Evolutionary conservation across 2,113 vertebrate species (phyloP).

Genomic region (Polypterus senegalus): DNA sequence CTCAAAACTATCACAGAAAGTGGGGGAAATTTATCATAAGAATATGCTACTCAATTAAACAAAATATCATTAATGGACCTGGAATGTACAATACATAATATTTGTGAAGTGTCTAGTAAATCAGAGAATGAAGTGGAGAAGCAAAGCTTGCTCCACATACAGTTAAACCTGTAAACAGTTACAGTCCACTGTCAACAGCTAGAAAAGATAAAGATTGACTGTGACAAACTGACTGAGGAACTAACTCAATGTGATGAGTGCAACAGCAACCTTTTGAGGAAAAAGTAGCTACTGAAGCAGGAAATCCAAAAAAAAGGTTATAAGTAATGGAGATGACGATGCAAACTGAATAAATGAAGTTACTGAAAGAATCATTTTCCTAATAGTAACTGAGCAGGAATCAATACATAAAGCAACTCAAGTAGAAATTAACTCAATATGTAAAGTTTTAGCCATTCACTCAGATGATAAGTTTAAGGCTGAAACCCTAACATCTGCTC

Average conservation of each 20-base stretch:
- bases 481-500: slow-evolving; percentile 53
- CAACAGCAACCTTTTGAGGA: slow-evolving; percentile 52
- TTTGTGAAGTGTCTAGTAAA: slow-evolving; percentile 43
- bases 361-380: slow-evolving; percentile 55
- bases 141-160: slow-evolving; percentile 43
- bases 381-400: slow-evolving; percentile 66
- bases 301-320: slow-evolving; percentile 73
- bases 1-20: slow-evolving; percentile 63
- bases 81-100: slow-evolving; percentile 62
- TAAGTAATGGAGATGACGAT: slow-evolving; percentile 41
- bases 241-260: slow-evolving; percentile 55
- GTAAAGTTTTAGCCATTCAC: slow-evolving; percentile 59
- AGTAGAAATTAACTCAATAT: slow-evolving; percentile 68
- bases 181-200: slow-evolving; percentile 62
- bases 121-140: slow-evolving; percentile 54
- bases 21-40: slow-evolving; percentile 67
- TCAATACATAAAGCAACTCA: slow-evolving; percentile 64
- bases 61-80: slow-evolving; percentile 52
- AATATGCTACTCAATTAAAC: slow-evolving; percentile 62
- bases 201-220: slow-evolving; percentile 77
- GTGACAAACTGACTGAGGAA: slow-evolving; percentile 67
- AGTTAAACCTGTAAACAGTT: no score
- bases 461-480: slow-evolving; percentile 73
- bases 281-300: slow-evolving; percentile 63
- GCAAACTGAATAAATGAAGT: slow-evolving; percentile 49